phyloP scores from a whole-genome alignment of 2,888 invertebrate species.

The Drosophila recens region DNA sequence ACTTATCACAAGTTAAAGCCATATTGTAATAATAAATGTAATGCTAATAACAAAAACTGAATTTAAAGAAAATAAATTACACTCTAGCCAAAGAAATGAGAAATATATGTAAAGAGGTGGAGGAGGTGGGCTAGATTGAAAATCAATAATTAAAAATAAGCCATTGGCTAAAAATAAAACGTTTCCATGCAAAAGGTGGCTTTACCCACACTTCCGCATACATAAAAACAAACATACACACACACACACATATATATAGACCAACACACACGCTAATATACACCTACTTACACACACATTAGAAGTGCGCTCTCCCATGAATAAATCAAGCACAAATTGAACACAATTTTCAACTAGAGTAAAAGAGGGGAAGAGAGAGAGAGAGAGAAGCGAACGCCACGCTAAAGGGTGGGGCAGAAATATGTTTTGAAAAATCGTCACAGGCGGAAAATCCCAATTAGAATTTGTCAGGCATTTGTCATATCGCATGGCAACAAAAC shows the following conservation, averaged over 20 bases:
- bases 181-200: conserved; percentile 40
- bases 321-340: conserved; percentile 68
- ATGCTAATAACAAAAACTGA: too few species aligned
- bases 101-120: not conserved
- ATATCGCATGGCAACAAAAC: conserved; percentile 22
- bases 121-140: conserved; percentile 24
- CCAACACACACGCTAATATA: conserved; percentile 2
- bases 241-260: not conserved
- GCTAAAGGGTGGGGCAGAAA: conserved; percentile 17
- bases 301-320: conserved; percentile 34
- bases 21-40: too few species aligned
- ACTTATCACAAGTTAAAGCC: too few species aligned
- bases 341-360: conserved; percentile 45
- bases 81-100: too few species aligned
- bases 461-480: conserved; percentile 52
- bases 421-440: conserved; percentile 28
- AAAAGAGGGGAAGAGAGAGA: conserved; percentile 5
- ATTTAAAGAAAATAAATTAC: too few species aligned
- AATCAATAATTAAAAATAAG: conserved; percentile 76
- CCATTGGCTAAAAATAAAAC: conserved; percentile 68
- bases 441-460: conserved; percentile 66
- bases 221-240: too few species aligned
- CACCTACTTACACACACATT: conserved; percentile 7
- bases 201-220: too few species aligned
- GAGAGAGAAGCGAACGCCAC: not conserved